Conservation (phyloP, 2,797 vertebrate species). For the Coracias cyanogaster region DNA sequence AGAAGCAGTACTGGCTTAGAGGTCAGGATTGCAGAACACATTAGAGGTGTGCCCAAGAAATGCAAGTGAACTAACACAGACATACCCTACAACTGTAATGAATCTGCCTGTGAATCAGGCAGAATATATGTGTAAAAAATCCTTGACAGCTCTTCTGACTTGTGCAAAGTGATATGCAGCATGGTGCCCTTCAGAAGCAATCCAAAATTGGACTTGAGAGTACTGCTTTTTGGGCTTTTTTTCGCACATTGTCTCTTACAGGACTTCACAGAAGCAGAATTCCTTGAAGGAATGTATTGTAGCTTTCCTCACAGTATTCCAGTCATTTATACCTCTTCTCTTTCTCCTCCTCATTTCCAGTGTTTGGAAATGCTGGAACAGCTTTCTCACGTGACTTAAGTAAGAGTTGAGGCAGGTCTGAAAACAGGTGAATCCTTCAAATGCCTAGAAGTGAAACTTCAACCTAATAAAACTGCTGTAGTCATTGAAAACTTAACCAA, state of each 20-base stretch:
- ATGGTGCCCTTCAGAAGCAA: not conserved
- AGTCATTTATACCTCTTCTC: not conserved
- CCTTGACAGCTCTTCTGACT: slow-evolving; percentile 8
- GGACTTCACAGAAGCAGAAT: not conserved
- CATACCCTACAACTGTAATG: not conserved
- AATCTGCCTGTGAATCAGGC: not conserved
- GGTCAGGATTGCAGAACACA: not conserved
- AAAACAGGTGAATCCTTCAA: not conserved
- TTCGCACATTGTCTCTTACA: slow-evolving; percentile 8
- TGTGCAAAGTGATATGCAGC: not conserved
- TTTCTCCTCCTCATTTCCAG: not conserved
- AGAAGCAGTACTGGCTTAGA: not conserved
- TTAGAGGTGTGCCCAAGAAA: not conserved
- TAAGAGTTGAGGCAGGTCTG: not conserved
- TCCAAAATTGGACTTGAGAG: not conserved
- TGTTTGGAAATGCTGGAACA: not conserved
- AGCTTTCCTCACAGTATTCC: not conserved
- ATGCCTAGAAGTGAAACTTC: not conserved
- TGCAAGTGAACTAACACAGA: not conserved
- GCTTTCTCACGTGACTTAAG: not conserved
- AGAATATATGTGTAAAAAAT: not conserved
- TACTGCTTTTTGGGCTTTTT: not conserved
- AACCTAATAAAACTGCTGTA: not conserved
- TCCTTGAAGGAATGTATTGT: not conserved
- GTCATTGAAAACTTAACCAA: not conserved